These are phyloP conservation scores for Oppia nitens DNA, from an alignment of 1,140 invertebrate species.

Conservation along the genomic window DNA sequence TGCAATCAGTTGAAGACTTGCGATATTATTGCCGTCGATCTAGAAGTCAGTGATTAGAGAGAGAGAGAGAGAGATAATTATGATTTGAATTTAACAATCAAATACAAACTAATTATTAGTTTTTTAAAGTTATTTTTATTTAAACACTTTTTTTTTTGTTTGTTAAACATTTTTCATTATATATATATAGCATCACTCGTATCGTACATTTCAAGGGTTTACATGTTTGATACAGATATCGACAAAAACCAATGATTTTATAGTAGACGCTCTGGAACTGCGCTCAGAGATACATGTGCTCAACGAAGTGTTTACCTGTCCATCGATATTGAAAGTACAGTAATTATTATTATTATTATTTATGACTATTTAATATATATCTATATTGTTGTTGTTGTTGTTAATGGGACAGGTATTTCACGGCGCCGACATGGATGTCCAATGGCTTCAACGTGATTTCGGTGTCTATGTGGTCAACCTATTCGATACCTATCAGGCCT, in stretches of 20 bases:
- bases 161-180: conserved; percentile 1
- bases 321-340: conserved; percentile 76
- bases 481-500: conserved; percentile 87
- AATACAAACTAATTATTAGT: conserved; percentile 6
- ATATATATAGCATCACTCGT: conserved; percentile 51
- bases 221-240: conserved; percentile 67
- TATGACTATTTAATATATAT: background rate
- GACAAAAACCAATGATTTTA: conserved; percentile 63
- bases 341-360: conserved; percentile 26
- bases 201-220: conserved; percentile 60
- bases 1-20: conserved; percentile 44
- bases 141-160: background rate
- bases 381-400: background rate
- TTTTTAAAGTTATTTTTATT: background rate
- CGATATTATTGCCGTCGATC: conserved; percentile 62
- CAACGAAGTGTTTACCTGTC: conserved; percentile 82
- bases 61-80: conserved; percentile 3
- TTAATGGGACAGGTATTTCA: conserved; percentile 55
- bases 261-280: conserved; percentile 71
- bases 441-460: conserved; percentile 90
- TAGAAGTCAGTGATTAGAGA: too few species aligned
- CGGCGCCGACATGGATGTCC: conserved; percentile 69
- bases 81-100: conserved; percentile 12
- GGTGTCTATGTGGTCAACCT: conserved; percentile 89
- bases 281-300: conserved; percentile 61